These are phyloP conservation scores for Rhabdomys dilectus DNA, from an alignment of 2,113 vertebrate genomes.

Conservation along the genomic window DNA sequence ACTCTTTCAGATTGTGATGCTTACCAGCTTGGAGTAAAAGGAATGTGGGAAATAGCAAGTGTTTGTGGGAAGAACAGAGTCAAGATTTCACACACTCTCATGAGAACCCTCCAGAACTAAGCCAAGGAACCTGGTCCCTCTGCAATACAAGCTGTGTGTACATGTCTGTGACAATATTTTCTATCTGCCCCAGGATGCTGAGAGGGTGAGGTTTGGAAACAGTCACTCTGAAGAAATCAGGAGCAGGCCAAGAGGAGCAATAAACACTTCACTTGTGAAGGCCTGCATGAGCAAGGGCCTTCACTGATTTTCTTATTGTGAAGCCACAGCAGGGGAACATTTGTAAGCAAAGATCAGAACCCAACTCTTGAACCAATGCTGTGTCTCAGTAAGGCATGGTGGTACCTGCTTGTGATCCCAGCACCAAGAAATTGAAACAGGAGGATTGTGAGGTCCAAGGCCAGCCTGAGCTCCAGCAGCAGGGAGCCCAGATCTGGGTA, in stretches of 20 bases:
- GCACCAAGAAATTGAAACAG: neutral
- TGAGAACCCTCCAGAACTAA: neutral
- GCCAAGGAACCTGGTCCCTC: neutral
- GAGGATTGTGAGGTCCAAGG: neutral
- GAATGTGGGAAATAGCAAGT: neutral
- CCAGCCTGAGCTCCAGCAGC: neutral
- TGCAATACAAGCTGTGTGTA: neutral
- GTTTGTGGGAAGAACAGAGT: neutral
- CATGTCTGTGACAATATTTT: neutral
- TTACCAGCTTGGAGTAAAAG: neutral
- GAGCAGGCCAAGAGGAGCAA: neutral
- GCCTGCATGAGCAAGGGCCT: neutral
- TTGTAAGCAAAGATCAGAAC: neutral
- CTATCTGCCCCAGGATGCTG: neutral
- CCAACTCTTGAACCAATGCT: neutral
- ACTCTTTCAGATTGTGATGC: neutral
- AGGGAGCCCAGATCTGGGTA: fast-evolving
- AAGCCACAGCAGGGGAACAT: neutral
- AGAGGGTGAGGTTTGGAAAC: neutral
- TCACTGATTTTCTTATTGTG: neutral
- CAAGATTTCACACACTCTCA: neutral
- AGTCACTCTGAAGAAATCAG: neutral
- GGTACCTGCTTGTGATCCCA: too few relatives aligned
- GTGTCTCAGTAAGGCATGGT: neutral
- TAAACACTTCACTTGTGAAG: neutral